Conservation (phyloP, 2,113 vertebrate genomes). For the Alligator mississippiensis region DNA sequence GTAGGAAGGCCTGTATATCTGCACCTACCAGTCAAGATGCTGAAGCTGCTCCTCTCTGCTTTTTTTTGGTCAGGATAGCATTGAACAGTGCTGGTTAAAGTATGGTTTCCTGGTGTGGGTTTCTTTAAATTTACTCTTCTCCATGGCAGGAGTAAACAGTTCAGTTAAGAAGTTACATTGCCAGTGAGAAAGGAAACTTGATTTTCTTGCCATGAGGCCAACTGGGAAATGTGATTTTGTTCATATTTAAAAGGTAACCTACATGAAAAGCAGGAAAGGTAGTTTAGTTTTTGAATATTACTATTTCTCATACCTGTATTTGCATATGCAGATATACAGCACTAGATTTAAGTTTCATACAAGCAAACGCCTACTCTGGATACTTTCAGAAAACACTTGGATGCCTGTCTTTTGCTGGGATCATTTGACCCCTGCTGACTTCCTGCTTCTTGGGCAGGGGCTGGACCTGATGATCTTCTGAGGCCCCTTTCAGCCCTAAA, state of each 20-base stretch:
- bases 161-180: not conserved
- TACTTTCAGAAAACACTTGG: too few species aligned
- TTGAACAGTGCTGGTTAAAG: too few species aligned
- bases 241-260: not conserved
- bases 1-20: not conserved
- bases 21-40: not conserved
- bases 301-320: not conserved
- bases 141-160: not conserved
- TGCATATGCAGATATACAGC: not conserved
- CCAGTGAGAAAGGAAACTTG: not conserved
- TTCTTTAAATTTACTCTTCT: not conserved
- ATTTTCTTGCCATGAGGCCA: not conserved
- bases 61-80: not conserved
- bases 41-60: not conserved
- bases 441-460: too few species aligned
- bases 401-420: too few species aligned
- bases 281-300: not conserved
- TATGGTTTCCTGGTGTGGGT: not conserved
- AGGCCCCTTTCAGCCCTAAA: too few species aligned
- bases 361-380: too few species aligned
- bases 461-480: too few species aligned
- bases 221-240: not conserved
- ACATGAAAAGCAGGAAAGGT: not conserved
- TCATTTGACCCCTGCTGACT: too few species aligned
- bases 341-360: too few species aligned